phyloP scores from a whole-genome alignment of 2,888 invertebrate genomes.

The Elysia crispata region DNA sequence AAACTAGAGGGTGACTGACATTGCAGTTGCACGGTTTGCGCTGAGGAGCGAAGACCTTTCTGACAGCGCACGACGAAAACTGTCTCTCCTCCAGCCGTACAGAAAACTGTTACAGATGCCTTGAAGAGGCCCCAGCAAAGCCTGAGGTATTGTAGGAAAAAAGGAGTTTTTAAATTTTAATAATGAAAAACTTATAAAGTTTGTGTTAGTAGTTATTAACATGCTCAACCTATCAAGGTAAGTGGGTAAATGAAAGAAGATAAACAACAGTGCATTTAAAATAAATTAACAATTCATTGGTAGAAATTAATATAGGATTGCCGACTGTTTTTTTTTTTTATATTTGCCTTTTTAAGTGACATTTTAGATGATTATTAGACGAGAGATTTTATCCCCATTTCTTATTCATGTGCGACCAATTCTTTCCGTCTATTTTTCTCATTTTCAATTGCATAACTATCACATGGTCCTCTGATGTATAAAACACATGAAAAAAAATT shows the following conservation, averaged over 20 bases:
- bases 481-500: no score
- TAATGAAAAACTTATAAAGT: background rate
- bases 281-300: no score
- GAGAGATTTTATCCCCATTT: no score
- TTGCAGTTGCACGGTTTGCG: conserved; percentile 46
- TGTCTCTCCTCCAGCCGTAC: conserved; percentile 60
- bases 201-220: background rate
- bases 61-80: conserved; percentile 53
- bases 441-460: no score
- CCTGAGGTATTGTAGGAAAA: conserved; percentile 46
- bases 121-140: conserved; percentile 57
- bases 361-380: no score
- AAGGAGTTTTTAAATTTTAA: background rate
- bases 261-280: background rate
- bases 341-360: no score
- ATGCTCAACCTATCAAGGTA: background rate
- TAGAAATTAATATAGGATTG: no score
- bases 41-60: conserved; percentile 52
- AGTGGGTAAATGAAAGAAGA: background rate
- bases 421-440: no score
- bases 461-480: no score
- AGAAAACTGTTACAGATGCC: conserved; percentile 58
- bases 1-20: conserved; percentile 49
- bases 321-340: no score
- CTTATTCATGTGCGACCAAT: no score